Evolutionary conservation across 2,797 vertebrate species (phyloP).

Genomic region (Anniella stebbinsi): DNA sequence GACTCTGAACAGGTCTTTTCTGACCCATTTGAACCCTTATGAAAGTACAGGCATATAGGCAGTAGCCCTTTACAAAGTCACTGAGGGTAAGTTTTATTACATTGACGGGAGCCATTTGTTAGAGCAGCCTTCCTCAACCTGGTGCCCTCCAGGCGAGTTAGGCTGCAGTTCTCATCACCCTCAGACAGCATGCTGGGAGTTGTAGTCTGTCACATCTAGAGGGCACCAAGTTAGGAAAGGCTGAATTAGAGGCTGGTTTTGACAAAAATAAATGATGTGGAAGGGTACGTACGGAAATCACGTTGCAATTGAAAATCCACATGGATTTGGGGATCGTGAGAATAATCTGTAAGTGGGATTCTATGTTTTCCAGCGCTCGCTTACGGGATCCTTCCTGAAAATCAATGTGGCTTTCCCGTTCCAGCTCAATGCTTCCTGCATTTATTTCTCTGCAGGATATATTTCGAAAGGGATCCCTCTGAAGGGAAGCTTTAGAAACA

Average conservation of each 20-base stretch:
- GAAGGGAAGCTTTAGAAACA: neutral
- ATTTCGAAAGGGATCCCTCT: neutral
- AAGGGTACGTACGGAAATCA: neutral
- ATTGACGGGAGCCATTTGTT: neutral
- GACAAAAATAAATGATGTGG: neutral
- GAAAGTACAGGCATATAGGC: slow-evolving; percentile 13
- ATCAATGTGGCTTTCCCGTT: neutral
- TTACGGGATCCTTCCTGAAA: neutral
- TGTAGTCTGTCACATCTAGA: too few species aligned
- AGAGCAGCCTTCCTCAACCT: too few species aligned
- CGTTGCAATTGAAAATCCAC: neutral
- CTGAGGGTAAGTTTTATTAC: neutral
- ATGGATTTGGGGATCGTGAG: neutral
- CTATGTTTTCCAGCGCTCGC: neutral
- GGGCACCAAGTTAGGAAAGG: too few species aligned
- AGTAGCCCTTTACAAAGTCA: neutral
- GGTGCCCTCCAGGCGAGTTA: too few species aligned
- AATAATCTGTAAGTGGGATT: neutral
- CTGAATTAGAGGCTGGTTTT: neutral
- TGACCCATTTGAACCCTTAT: slow-evolving; percentile 43
- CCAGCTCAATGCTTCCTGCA: neutral
- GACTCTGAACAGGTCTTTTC: slow-evolving; percentile 68
- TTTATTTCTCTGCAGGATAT: too few species aligned
- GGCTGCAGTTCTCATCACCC: too few species aligned
- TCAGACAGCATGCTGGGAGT: too few species aligned